A percentile compares a stretch with the other conserved stretches of the same genome.
Evolutionary conservation across 1,140 invertebrate genomes (phyloP).

Genomic region (Drosophila bifasciata): DNA sequence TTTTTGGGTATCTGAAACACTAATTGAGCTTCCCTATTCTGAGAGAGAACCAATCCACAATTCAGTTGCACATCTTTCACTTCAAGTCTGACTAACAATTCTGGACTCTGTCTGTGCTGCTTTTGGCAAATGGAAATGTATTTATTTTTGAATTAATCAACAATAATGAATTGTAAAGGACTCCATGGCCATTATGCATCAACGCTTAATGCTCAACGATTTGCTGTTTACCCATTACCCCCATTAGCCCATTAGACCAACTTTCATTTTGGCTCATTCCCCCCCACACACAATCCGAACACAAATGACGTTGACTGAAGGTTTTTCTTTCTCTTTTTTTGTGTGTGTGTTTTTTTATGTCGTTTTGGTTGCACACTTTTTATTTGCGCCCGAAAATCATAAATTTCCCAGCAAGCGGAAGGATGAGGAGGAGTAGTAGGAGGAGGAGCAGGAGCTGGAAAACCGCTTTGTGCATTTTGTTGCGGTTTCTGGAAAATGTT

Average conservation of each 20-base stretch:
- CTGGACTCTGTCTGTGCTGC: not conserved
- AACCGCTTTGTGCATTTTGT: conserved; percentile 51
- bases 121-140: conserved; percentile 15
- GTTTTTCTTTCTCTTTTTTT: conserved; percentile 19
- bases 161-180: conserved; percentile 34
- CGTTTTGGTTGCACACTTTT: not conserved
- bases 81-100: conserved; percentile 1
- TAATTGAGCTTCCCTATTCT: too few species aligned
- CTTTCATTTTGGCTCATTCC: not conserved
- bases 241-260: conserved; percentile 7
- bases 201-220: conserved; percentile 25
- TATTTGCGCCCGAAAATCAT: conserved; percentile 17
- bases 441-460: conserved; percentile 1
- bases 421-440: not conserved
- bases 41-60: not conserved
- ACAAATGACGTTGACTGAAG: conserved; percentile 1
- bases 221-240: conserved; percentile 43
- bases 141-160: conserved; percentile 21
- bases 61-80: not conserved
- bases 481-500: conserved; percentile 49
- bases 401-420: conserved; percentile 33
- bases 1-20: too few species aligned
- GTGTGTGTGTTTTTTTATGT: conserved; percentile 14
- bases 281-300: not conserved
- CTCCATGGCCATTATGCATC: conserved; percentile 11